These are phyloP conservation scores for Edolisoma coerulescens DNA, from an alignment of 2,113 vertebrate genomes.

Conservation along the genomic window DNA sequence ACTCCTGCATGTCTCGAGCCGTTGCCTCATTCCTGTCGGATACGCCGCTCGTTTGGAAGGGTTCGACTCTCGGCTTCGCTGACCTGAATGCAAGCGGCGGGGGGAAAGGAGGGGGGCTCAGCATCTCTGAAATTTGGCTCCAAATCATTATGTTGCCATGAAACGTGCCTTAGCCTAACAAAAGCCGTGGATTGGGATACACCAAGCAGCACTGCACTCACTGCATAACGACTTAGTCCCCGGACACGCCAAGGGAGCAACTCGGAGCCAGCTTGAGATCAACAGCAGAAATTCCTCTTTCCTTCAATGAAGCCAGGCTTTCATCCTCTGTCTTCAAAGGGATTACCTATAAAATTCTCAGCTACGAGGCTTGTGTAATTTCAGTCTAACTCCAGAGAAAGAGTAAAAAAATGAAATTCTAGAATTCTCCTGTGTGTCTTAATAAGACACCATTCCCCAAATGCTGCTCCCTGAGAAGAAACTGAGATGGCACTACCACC, in stretches of 20 bases:
- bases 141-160: constrained; percentile 9
- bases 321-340: constrained; percentile 42
- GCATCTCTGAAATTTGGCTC: constrained; percentile 32
- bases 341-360: constrained; percentile 24
- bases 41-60: neutral
- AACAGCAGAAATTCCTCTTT: constrained; percentile 36
- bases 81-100: neutral
- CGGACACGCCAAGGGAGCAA: neutral
- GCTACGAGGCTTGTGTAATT: neutral
- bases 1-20: neutral
- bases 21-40: neutral
- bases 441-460: neutral
- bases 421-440: neutral
- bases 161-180: constrained; percentile 27
- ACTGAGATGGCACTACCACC: neutral
- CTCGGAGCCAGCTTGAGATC: neutral
- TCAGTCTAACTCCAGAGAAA: neutral
- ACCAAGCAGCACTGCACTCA: neutral
- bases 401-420: neutral
- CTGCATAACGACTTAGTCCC: neutral
- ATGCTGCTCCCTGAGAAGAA: neutral
- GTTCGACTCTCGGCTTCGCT: neutral
- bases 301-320: constrained; percentile 13
- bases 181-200: neutral
- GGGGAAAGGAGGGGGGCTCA: neutral